Percentiles rank a stretch among this genome's conserved stretches.
These are phyloP conservation scores for Syrphus vitripennis DNA, from an alignment of 2,888 invertebrate species.

Conservation along the genomic window DNA sequence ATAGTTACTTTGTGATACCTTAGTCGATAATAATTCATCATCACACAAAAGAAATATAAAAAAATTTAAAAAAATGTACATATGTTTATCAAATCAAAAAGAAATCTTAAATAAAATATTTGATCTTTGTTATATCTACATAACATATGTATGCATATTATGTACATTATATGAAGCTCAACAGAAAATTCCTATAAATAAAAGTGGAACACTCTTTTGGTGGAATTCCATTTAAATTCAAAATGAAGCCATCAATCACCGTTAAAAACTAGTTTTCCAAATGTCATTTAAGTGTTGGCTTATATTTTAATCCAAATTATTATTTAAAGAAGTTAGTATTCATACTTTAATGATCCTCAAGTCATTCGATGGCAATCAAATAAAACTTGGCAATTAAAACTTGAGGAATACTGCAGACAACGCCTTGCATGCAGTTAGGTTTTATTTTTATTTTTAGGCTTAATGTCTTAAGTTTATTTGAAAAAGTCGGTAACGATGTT, in stretches of 20 bases:
- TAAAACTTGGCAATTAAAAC: background rate
- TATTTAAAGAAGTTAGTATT: constrained; percentile 12
- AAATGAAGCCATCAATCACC: constrained; percentile 25
- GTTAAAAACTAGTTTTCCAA: constrained; percentile 28
- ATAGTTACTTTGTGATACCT: too few species aligned
- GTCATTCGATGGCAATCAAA: background rate
- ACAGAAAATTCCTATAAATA: background rate
- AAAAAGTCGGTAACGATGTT: constrained; percentile 16
- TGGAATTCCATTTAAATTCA: constrained; percentile 25
- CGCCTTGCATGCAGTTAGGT: background rate
- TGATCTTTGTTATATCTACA: background rate
- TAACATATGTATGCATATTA: too few species aligned
- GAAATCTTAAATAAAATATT: background rate
- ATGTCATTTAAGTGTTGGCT: constrained; percentile 27
- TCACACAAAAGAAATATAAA: background rate
- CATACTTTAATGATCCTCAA: constrained; percentile 21
- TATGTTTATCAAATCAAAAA: background rate
- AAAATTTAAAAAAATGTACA: background rate
- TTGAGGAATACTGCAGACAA: constrained; percentile 12
- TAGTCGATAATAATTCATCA: too few species aligned
- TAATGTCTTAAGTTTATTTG: constrained; percentile 8
- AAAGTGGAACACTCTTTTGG: background rate
- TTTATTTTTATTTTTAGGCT: background rate
- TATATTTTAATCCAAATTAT: constrained; percentile 26
- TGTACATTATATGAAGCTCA: background rate